These are phyloP conservation scores for Eira barbara DNA, from an alignment of 2,113 vertebrate species.

Conservation along the genomic window DNA sequence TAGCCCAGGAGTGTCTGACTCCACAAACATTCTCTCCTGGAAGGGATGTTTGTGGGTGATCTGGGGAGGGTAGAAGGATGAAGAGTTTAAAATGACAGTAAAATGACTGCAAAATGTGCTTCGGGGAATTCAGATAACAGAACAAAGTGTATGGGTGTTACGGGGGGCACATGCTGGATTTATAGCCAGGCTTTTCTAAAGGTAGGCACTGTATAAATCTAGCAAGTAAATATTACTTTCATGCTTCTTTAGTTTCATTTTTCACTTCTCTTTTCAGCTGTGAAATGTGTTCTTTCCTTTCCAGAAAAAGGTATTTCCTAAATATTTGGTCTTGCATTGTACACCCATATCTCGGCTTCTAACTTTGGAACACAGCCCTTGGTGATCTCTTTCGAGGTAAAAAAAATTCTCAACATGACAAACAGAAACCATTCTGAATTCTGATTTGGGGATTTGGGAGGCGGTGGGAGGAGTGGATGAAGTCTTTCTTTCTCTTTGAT, in stretches of 20 bases:
- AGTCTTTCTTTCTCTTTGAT: neutral
- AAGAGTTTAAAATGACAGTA: neutral
- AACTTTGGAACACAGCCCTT: constrained; percentile 63
- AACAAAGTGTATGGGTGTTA: neutral
- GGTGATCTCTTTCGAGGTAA: constrained; percentile 53
- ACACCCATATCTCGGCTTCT: constrained; percentile 44
- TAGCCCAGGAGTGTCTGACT: neutral
- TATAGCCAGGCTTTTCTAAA: constrained; percentile 31
- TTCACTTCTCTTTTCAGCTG: constrained; percentile 56
- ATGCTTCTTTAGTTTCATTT: constrained; percentile 60
- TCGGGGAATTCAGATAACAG: neutral
- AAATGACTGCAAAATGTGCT: neutral
- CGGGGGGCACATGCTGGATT: neutral
- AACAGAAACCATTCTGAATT: constrained; percentile 62
- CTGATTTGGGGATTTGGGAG: neutral
- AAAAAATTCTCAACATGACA: constrained; percentile 55
- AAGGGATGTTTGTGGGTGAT: neutral
- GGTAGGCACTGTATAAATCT: constrained; percentile 42
- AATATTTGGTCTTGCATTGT: constrained; percentile 52
- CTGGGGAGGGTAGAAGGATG: neutral
- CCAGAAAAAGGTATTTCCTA: constrained; percentile 59
- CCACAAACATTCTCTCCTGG: neutral
- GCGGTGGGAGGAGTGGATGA: neutral
- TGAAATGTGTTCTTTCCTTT: constrained; percentile 58
- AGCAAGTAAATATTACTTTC: constrained; percentile 59